Conservation (phyloP, 2,888 invertebrate species). For the Athalia circularis region DNA sequence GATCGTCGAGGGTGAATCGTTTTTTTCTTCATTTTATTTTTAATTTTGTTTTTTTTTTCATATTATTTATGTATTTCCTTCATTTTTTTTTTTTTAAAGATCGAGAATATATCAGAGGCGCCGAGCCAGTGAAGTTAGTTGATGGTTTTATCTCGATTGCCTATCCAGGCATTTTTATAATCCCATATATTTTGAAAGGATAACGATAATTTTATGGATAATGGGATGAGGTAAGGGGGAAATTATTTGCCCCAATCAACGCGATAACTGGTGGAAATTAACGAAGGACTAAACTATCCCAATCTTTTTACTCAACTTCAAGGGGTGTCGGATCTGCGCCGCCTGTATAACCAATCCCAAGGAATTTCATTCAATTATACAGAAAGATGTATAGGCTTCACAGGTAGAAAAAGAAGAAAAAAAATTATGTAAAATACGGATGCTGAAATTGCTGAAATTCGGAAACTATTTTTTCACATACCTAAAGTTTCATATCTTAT, state of each 20-base stretch:
- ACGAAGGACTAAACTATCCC: conserved; percentile 9
- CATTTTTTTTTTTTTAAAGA: not conserved
- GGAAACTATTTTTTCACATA: too few species aligned
- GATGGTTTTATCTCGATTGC: conserved; percentile 47
- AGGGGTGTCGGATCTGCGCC: too few species aligned
- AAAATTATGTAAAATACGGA: too few species aligned
- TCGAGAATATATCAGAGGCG: conserved; percentile 24
- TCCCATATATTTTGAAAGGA: conserved; percentile 42
- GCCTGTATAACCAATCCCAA: too few species aligned
- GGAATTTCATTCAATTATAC: conserved; percentile 40
- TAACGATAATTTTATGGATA: conserved; percentile 40
- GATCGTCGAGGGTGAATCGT: conserved; percentile 27
- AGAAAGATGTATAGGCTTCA: not conserved
- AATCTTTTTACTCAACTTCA: too few species aligned
- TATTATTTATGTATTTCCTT: too few species aligned
- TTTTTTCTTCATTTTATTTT: not conserved
- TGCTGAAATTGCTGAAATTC: too few species aligned
- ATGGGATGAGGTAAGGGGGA: not conserved
- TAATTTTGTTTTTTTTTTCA: too few species aligned
- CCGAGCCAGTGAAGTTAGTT: conserved; percentile 27
- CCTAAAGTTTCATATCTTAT: too few species aligned
- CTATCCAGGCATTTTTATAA: conserved; percentile 47
- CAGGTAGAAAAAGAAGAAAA: not conserved
- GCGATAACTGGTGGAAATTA: conserved; percentile 15
- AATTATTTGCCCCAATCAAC: conserved; percentile 37